Conservation (phyloP, 2,888 invertebrate species). For the Sinodicranocentrus sp. region DNA sequence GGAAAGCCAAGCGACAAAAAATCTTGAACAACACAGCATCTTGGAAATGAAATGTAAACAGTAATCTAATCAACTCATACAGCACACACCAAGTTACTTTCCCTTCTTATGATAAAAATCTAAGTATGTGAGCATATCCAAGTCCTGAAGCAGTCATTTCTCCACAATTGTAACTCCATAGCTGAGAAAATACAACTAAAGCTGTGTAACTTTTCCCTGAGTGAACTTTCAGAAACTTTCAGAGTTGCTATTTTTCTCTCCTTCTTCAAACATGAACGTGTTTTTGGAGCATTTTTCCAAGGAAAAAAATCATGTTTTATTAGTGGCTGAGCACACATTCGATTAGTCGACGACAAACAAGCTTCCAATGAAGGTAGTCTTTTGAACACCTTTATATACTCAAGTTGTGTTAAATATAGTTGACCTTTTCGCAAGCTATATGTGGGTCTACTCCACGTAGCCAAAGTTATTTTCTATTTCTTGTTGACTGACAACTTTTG, state of each 20-base stretch:
- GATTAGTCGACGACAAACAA: constrained; percentile 49
- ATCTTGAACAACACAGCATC: no score
- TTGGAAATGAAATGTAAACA: constrained; percentile 17
- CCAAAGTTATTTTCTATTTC: no score
- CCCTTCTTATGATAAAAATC: not conserved
- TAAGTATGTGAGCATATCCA: not conserved
- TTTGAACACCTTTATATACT: not conserved
- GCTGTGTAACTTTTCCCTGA: no score
- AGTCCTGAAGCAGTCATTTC: not conserved
- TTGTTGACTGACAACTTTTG: no score
- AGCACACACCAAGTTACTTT: not conserved
- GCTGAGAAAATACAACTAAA: no score
- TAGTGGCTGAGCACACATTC: constrained; percentile 40
- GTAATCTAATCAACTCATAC: constrained; percentile 11
- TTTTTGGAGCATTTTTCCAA: not conserved
- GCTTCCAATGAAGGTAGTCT: not conserved
- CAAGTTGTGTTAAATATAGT: no score
- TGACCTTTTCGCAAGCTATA: no score
- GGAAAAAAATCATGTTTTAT: constrained; percentile 34
- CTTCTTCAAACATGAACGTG: not conserved
- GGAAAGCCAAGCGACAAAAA: no score
- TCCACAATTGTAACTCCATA: no score
- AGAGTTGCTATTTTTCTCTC: not conserved
- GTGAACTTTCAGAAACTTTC: not conserved
- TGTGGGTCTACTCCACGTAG: not conserved